Evolutionary conservation across 2,888 invertebrate species (phyloP), one percentile per base, ranked within the genome.

Genomic region (Aleiodes leptofemur): DNA sequence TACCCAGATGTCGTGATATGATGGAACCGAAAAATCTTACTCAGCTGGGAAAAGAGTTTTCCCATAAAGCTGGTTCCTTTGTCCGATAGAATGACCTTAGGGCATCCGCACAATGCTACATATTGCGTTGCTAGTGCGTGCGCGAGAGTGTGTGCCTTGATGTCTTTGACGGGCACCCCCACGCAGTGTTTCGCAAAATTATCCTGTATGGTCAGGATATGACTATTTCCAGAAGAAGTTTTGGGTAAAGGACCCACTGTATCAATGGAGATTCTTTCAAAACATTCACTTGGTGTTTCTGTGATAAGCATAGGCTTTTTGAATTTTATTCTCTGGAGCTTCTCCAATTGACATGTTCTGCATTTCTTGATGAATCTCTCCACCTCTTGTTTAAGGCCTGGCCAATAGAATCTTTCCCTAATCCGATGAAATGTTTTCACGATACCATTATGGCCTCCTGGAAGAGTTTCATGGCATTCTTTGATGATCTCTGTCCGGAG

Each of bases 71-170:
- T 38, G 11, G 70, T 51, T 8, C 70, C 70, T 3, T 16, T 14
- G 50, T 74, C 70, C 11, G 31, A 70, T 0, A 55, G n/a, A 1
- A 74, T 14, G 4, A 11, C n/a, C 11, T n/a, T n/a, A 1, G 64
- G 70, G 23, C 64, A 29, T 11, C 43, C 69, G 23, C 70, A 70
- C 7, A 43, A 23, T 4, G 70, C 29, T 7, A 69, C 90, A 87
- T 78, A 80, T 29, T 56, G 9, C 14, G 43, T 69, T 0, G 53
- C 51, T 1, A 72, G 23, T 4, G 56, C 68, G n/a, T 57, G n/a
- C 1, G 72, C 72, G 8, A 79, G n/a, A 0, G 61, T 72, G 48
- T 77, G 31, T 9, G 29, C 69, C 4, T 74, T 74, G 69, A 72
- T 77, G 59, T 73, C 53, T 68, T 16, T 43, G n/a, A 70, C 59